These are phyloP conservation scores for Strigamia crassipes DNA, from an alignment of 2,888 invertebrate genomes.

Conservation along the genomic window DNA sequence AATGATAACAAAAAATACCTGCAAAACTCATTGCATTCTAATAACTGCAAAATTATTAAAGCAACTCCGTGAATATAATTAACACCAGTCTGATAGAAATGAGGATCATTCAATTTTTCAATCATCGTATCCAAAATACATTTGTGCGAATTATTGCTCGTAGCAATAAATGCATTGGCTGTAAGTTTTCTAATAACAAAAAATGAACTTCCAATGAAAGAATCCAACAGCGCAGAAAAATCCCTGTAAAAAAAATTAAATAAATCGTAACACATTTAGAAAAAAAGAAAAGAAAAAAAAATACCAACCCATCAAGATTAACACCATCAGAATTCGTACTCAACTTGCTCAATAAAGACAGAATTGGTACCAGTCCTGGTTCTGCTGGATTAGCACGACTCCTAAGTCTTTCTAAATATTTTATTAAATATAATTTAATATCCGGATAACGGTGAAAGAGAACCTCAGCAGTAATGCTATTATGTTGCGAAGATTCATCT, in stretches of 20 bases:
- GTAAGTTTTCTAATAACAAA: constrained; percentile 22
- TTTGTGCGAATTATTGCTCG: neutral
- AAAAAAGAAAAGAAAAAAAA: neutral
- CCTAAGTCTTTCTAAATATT: neutral
- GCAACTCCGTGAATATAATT: neutral
- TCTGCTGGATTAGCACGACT: constrained; percentile 51
- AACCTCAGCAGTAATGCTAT: constrained; percentile 61
- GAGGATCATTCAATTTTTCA: neutral
- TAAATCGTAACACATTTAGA: neutral
- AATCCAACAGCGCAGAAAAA: neutral
- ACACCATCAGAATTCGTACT: constrained; percentile 53
- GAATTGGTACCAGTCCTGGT: constrained; percentile 58
- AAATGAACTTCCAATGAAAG: constrained; percentile 17
- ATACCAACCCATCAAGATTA: neutral
- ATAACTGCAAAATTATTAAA: neutral
- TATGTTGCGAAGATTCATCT: constrained; percentile 55
- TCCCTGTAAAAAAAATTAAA: constrained; percentile 1
- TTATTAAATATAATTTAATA: neutral
- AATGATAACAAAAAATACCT: neutral
- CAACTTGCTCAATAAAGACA: constrained; percentile 60
- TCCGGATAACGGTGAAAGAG: constrained; percentile 62
- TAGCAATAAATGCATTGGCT: constrained; percentile 18
- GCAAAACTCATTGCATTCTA: neutral
- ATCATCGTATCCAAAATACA: neutral
- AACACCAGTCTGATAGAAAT: neutral